These are phyloP conservation scores for Opisthograptis luteolata DNA, from an alignment of 2,888 invertebrate genomes.

Conservation along the genomic window DNA sequence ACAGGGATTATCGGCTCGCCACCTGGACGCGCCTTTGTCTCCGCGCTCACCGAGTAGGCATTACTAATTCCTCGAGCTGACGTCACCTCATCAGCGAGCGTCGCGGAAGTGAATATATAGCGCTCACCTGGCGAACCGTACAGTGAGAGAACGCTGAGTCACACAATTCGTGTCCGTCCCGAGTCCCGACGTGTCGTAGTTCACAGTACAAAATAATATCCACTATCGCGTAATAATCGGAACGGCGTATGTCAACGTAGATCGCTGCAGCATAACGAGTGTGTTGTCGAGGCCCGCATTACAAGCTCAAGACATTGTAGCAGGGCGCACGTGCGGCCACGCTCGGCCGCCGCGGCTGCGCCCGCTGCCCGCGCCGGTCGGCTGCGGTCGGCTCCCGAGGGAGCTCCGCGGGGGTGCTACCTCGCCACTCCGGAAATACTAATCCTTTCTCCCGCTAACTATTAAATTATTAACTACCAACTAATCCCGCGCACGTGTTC, in stretches of 20 bases:
- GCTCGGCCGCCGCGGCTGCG: slow-evolving; percentile 1
- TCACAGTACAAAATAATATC: too few relatives aligned
- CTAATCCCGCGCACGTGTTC: too few relatives aligned
- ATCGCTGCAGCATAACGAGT: not conserved
- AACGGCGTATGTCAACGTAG: not conserved
- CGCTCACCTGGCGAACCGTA: not conserved
- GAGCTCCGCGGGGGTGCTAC: not conserved
- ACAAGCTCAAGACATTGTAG: slow-evolving; percentile 6
- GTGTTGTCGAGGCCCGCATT: slow-evolving; percentile 2
- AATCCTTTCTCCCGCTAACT: too few relatives aligned
- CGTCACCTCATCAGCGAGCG: slow-evolving; percentile 2
- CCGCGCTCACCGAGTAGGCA: not conserved
- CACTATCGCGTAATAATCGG: too few relatives aligned
- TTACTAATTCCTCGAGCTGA: not conserved
- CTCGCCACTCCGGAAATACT: too few relatives aligned
- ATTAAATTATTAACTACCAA: too few relatives aligned
- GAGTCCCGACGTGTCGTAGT: too few relatives aligned
- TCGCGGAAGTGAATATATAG: too few relatives aligned
- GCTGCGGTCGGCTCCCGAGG: not conserved
- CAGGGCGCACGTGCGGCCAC: slow-evolving; percentile 19
- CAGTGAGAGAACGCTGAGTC: not conserved
- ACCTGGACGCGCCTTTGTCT: slow-evolving; percentile 14
- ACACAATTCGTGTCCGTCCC: too few relatives aligned
- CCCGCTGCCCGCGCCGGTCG: not conserved
- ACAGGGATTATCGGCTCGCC: slow-evolving; percentile 11